Evolutionary conservation across 2,888 invertebrate genomes (phyloP).

Genomic region (Eilema griseolum): DNA sequence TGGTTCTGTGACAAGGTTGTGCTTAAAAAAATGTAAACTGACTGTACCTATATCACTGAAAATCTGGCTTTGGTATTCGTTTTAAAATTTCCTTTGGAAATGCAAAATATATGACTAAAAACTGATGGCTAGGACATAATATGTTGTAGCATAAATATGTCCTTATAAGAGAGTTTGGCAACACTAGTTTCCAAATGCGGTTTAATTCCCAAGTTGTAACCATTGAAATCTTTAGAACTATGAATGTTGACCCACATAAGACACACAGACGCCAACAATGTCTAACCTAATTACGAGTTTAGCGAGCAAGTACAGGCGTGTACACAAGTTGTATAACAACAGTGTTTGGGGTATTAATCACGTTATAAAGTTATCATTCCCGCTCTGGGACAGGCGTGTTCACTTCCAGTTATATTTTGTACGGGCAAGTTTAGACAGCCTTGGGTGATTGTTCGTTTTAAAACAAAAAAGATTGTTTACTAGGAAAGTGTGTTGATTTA

Average conservation of each 20-base stretch:
- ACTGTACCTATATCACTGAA: no score
- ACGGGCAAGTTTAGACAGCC: background rate
- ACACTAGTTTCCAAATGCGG: no score
- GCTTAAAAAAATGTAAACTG: no score
- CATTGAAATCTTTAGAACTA: background rate
- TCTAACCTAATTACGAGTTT: conserved; percentile 13
- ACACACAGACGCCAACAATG: conserved; percentile 2
- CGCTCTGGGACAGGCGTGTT: conserved; percentile 34
- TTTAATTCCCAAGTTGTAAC: background rate
- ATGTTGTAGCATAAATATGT: no score
- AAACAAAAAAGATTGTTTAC: background rate
- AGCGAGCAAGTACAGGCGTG: conserved; percentile 23
- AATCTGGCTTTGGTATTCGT: no score
- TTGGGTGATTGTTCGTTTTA: background rate
- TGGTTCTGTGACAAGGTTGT: no score
- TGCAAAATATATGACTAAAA: no score
- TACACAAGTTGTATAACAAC: conserved; percentile 41
- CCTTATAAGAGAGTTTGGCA: no score
- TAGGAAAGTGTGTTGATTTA: background rate
- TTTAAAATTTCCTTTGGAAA: no score
- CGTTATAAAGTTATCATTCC: conserved; percentile 52
- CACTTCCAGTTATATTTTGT: conserved; percentile 25
- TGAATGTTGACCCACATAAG: background rate
- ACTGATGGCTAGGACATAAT: no score
- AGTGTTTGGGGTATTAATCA: conserved; percentile 43